phyloP scores from a whole-genome alignment of 1,140 invertebrate species.

The Macrocentrus cingulum region DNA sequence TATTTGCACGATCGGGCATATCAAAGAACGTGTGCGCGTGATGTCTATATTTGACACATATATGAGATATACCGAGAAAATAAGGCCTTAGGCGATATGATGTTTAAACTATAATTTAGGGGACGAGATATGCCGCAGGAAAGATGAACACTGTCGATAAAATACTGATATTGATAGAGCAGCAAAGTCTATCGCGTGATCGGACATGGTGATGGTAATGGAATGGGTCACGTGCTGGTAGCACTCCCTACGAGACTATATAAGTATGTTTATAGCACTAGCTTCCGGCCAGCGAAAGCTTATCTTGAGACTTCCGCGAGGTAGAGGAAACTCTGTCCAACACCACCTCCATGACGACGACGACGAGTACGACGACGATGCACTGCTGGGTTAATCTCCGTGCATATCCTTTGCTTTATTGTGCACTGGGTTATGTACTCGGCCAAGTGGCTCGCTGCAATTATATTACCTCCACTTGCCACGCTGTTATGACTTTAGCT shows the following conservation, averaged over 20 bases:
- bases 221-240: not conserved
- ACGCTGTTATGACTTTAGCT: not conserved
- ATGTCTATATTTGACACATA: too few relatives aligned
- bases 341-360: not conserved
- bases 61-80: too few relatives aligned
- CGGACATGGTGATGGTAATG: not conserved
- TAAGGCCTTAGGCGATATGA: not conserved
- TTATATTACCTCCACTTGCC: not conserved
- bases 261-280: conserved; percentile 18
- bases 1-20: too few relatives aligned
- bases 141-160: not conserved
- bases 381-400: conserved; percentile 14
- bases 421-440: conserved; percentile 13
- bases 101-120: not conserved
- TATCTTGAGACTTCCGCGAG: conserved; percentile 10
- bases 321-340: conserved; percentile 2
- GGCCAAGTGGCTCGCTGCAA: not conserved
- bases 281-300: conserved; percentile 6
- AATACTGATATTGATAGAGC: not conserved
- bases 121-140: not conserved
- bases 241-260: not conserved
- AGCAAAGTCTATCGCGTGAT: too few relatives aligned
- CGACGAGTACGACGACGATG: conserved; percentile 1
- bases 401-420: conserved; percentile 23
- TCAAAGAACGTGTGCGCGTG: too few relatives aligned